These are phyloP conservation scores for Cataglyphis altisquamis DNA, from an alignment of 2,888 invertebrate species.

Conservation along the genomic window DNA sequence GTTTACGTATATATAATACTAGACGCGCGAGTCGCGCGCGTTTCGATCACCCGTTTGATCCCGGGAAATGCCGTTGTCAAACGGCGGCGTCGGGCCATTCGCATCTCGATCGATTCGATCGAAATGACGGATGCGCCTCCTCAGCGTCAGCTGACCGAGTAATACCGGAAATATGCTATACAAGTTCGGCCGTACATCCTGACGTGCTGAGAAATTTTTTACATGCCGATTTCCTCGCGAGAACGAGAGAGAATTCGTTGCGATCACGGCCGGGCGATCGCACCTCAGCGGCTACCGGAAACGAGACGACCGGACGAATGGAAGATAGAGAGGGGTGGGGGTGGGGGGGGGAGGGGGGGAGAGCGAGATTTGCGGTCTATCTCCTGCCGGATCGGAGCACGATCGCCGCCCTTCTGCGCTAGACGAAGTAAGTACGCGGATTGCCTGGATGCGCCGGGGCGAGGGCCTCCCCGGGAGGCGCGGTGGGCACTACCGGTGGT, in stretches of 20 bases:
- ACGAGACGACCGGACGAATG: slow-evolving; percentile 24
- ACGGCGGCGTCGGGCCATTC: not conserved
- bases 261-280: slow-evolving; percentile 35
- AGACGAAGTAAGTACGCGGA: slow-evolving; percentile 85
- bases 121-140: slow-evolving; percentile 57
- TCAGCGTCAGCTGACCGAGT: not conserved
- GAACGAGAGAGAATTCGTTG: slow-evolving; percentile 12
- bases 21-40: slow-evolving; percentile 11
- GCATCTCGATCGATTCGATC: slow-evolving; percentile 41
- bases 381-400: slow-evolving; percentile 56
- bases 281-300: slow-evolving; percentile 24
- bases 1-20: slow-evolving; percentile 40
- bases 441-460: slow-evolving; percentile 79
- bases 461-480: slow-evolving; percentile 72
- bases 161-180: slow-evolving; percentile 59
- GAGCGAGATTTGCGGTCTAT: slow-evolving; percentile 28
- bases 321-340: not conserved
- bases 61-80: not conserved
- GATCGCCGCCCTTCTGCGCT: slow-evolving; percentile 64
- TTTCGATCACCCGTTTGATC: not conserved
- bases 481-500: slow-evolving; percentile 80
- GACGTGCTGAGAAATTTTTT: not conserved
- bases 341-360: not conserved
- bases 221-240: slow-evolving; percentile 15
- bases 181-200: slow-evolving; percentile 47